Percentiles rank a stretch among this genome's conserved stretches.
phyloP scores from a whole-genome alignment of 2,797 vertebrate genomes.

The Apodemus agrarius region DNA sequence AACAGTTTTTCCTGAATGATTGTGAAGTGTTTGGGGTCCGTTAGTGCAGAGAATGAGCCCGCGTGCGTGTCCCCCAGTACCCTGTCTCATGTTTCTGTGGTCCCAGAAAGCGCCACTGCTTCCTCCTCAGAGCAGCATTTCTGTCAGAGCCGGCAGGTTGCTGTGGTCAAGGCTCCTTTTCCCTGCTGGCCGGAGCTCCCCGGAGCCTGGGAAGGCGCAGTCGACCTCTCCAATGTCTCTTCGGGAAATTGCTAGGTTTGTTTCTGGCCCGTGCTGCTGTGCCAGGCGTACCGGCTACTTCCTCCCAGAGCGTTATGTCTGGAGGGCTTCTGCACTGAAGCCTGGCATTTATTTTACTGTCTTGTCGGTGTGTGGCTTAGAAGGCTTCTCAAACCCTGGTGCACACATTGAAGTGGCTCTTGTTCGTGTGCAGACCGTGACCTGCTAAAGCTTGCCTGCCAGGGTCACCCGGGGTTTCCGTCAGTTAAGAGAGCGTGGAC shows the following conservation, averaged over 20 bases:
- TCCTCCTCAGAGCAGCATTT: slow-evolving; percentile 15
- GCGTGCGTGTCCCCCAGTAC: too few relatives aligned
- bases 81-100: slow-evolving; percentile 47
- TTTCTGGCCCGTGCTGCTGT: not conserved
- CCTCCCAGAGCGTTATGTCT: rapidly evolving
- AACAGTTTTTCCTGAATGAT: not conserved
- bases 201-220: not conserved
- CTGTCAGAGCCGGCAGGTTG: slow-evolving; percentile 13
- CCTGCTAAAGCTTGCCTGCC: not conserved
- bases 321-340: not conserved
- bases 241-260: not conserved
- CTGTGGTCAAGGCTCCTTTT: slow-evolving; percentile 40
- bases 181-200: not conserved
- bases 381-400: not conserved
- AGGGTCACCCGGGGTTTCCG: not conserved
- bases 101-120: not conserved
- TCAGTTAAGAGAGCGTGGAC: not conserved
- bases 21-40: not conserved
- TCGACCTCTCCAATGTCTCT: not conserved
- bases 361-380: not conserved
- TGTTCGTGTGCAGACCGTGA: not conserved
- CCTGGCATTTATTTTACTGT: not conserved
- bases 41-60: slow-evolving; percentile 8
- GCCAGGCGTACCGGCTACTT: not conserved
- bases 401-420: not conserved